Percentiles rank a stretch among this genome's conserved stretches.
phyloP scores from a whole-genome alignment of 2,888 invertebrate genomes.

The Punctoribates punctum region DNA sequence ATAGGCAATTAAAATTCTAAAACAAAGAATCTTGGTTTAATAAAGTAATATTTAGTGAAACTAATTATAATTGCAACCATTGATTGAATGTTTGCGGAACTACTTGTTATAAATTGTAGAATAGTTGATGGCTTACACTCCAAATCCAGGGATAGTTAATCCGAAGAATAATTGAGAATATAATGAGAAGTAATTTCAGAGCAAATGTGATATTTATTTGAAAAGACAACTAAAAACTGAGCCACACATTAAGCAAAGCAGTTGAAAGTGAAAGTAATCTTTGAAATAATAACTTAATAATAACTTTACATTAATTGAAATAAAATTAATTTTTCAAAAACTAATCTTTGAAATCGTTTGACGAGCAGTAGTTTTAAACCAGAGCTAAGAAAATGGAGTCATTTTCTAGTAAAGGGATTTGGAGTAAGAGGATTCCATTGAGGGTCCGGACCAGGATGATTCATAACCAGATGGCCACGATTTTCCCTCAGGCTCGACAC shows the following conservation, averaged over 20 bases:
- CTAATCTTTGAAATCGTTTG: not conserved
- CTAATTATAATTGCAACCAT: no score
- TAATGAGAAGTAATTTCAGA: no score
- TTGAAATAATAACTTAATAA: conserved; percentile 12
- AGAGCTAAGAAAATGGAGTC: not conserved
- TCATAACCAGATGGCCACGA: conserved; percentile 1
- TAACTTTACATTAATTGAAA: not conserved
- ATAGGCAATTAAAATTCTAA: no score
- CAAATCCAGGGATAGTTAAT: no score
- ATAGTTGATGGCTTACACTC: no score
- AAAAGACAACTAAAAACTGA: conserved; percentile 11
- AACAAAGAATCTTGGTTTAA: no score
- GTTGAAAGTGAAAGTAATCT: conserved; percentile 22
- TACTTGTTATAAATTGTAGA: no score
- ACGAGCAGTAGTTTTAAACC: not conserved
- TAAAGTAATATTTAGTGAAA: no score
- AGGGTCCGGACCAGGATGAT: not conserved
- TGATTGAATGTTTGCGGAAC: no score
- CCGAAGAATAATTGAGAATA: no score
- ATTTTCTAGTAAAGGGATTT: not conserved
- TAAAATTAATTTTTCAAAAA: not conserved
- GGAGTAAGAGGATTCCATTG: not conserved
- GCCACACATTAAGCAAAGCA: conserved; percentile 27
- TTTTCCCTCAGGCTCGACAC: not conserved
- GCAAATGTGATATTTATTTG: conserved; percentile 1